Base-by-base conservation (phyloP, 2,113 vertebrate species). In the Peromyscus maniculatus region DNA sequence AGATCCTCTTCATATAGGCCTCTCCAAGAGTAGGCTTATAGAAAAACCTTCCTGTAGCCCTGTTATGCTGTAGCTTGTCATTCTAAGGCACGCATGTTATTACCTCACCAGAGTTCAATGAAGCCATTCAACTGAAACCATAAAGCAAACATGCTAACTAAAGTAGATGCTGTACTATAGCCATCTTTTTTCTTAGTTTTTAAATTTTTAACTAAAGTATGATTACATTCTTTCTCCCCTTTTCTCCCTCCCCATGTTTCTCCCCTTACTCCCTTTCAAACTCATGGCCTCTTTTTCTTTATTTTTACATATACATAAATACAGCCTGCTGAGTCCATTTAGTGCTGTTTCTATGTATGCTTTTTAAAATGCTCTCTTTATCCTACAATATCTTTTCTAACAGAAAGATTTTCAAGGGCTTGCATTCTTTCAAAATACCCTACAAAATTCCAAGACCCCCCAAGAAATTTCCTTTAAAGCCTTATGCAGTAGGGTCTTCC, bases 81-180 rank as follows among this genome's bases (percentile, higher is more conserved):
- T 21, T 28, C 86, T 97, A 77, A 4, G 22, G 31, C 55, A 88
- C 69, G 1, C 12, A 83, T 24, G 9, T 83, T 55, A 69, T 43
- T 12, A 92, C 7, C 72, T 87, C 28, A 59, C 15, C 46, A 89
- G 49, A 26, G 10, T 87, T 92, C 31, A 77, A 9, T 64, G 67
- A 92, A 94, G 39, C 9, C 74, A 71, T 26, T 69, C 5, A 39
- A 75, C 3, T 77, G 52, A 96, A 87, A 91, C 78, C 11, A 88
- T 74, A 72, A 91, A 91, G 59, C 39, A 94, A 93, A 82, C 82
- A n/a, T 88, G 55, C 46, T 66, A 93, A 92, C 69, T 72, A 93
- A 91, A 13, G 46, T 72, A 78, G 87, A 77, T 67, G 2, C 55
- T 80, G 72, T 89, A 79, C 21, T 52, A 9, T 36, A 46, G 62